phyloP scores from a whole-genome alignment of 2,888 invertebrate species.

The Agrypnus murinus region DNA sequence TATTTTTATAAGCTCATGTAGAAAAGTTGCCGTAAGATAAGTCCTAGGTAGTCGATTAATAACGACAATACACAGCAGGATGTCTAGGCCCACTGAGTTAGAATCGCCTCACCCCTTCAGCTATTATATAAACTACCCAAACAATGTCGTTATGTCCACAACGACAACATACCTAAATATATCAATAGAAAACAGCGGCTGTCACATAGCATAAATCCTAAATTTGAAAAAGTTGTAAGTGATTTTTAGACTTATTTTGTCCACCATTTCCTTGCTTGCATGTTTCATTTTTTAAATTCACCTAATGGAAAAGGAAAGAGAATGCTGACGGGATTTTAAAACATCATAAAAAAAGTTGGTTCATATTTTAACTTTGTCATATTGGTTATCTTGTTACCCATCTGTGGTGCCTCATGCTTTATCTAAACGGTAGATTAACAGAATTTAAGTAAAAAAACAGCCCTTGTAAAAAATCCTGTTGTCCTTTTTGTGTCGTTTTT shows the following conservation, averaged over 20 bases:
- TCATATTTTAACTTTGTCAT: slow-evolving; percentile 60
- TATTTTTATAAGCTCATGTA: slow-evolving; percentile 35
- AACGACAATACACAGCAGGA: slow-evolving; percentile 59
- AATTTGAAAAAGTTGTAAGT: slow-evolving; percentile 49
- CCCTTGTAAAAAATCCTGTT: slow-evolving; percentile 47
- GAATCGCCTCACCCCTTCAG: slow-evolving; percentile 54
- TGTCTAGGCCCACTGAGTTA: slow-evolving; percentile 55
- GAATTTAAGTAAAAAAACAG: slow-evolving; percentile 51
- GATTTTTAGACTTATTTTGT: slow-evolving; percentile 35
- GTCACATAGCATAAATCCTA: slow-evolving; percentile 51
- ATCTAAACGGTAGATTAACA: slow-evolving; percentile 61
- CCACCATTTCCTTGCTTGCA: slow-evolving; percentile 10
- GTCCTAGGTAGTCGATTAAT: slow-evolving; percentile 60
- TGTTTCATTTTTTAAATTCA: not conserved
- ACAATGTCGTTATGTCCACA: slow-evolving; percentile 55
- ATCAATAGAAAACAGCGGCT: slow-evolving; percentile 54
- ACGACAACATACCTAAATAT: slow-evolving; percentile 54
- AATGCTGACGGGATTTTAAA: not conserved
- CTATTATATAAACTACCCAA: slow-evolving; percentile 55
- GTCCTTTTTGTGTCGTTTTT: slow-evolving; percentile 38
- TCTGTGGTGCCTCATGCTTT: slow-evolving; percentile 54
- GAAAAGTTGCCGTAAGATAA: slow-evolving; percentile 48
- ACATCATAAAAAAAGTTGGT: slow-evolving; percentile 11
- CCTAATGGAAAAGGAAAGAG: slow-evolving; percentile 10
- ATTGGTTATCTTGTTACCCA: slow-evolving; percentile 56